Evolutionary conservation across 2,888 invertebrate species (phyloP).

Genomic region (Taphrorychus bicolor): DNA sequence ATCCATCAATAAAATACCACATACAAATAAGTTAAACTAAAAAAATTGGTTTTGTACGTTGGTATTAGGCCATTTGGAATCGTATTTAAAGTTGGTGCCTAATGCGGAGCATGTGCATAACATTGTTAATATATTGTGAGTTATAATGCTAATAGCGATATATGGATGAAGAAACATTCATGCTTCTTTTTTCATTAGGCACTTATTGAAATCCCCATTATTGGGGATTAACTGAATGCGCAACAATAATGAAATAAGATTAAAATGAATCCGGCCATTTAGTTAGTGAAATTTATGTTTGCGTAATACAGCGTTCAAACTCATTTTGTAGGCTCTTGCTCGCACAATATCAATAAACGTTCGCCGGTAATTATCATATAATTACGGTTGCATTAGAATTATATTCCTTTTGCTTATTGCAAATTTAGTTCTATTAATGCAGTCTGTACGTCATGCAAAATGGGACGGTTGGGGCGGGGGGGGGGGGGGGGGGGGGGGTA

Average conservation of each 20-base stretch:
- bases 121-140: too few relatives aligned
- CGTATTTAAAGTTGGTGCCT: too few relatives aligned
- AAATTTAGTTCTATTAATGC: neutral
- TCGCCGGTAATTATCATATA: neutral
- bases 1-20: too few relatives aligned
- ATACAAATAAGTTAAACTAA: too few relatives aligned
- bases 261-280: slow-evolving; percentile 1
- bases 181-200: too few relatives aligned
- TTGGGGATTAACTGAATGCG: neutral
- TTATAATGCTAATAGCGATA: too few relatives aligned
- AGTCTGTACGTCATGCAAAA: neutral
- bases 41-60: too few relatives aligned
- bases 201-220: too few relatives aligned
- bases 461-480: neutral
- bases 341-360: neutral
- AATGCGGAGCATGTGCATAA: too few relatives aligned
- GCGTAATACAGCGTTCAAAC: neutral
- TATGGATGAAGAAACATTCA: too few relatives aligned
- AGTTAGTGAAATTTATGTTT: neutral
- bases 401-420: slow-evolving; percentile 1
- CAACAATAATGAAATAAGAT: neutral
- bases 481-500: neutral
- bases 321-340: neutral
- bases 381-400: neutral
- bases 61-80: too few relatives aligned